Conservation (phyloP, 2,888 invertebrate species). For the Erebia aethiops region DNA sequence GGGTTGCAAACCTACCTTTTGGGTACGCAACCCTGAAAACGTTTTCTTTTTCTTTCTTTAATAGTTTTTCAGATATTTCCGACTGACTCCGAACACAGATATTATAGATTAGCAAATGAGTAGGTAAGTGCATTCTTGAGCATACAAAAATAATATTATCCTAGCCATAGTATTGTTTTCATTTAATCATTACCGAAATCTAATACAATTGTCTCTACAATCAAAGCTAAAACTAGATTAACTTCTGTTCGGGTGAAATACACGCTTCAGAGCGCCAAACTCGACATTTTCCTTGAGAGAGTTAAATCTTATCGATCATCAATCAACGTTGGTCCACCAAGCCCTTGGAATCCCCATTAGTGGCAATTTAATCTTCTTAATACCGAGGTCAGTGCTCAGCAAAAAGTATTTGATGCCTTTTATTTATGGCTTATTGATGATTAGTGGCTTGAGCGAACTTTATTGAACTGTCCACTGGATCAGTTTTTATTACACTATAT, state of each 20-base stretch:
- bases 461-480: slow-evolving; percentile 10
- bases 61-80: no score
- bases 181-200: background rate
- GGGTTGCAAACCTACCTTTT: no score
- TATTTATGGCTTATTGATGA: slow-evolving; percentile 8
- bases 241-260: background rate
- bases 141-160: background rate
- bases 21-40: no score
- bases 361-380: slow-evolving; percentile 40
- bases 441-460: slow-evolving; percentile 10
- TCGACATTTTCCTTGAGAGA: slow-evolving; percentile 22
- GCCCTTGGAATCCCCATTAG: slow-evolving; percentile 37
- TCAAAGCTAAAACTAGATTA: slow-evolving; percentile 5
- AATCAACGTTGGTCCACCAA: slow-evolving; percentile 38
- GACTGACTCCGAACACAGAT: no score
- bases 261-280: slow-evolving; percentile 1
- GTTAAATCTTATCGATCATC: slow-evolving; percentile 38
- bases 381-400: slow-evolving; percentile 36
- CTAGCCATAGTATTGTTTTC: background rate
- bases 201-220: slow-evolving; percentile 2
- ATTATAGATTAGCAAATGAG: no score
- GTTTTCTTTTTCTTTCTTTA: no score
- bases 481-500: slow-evolving; percentile 20
- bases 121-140: no score
- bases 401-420: slow-evolving; percentile 31